Percentiles rank a stretch among this genome's conserved stretches.
phyloP scores from a whole-genome alignment of 2,113 vertebrate genomes.

The Rhea americana region DNA sequence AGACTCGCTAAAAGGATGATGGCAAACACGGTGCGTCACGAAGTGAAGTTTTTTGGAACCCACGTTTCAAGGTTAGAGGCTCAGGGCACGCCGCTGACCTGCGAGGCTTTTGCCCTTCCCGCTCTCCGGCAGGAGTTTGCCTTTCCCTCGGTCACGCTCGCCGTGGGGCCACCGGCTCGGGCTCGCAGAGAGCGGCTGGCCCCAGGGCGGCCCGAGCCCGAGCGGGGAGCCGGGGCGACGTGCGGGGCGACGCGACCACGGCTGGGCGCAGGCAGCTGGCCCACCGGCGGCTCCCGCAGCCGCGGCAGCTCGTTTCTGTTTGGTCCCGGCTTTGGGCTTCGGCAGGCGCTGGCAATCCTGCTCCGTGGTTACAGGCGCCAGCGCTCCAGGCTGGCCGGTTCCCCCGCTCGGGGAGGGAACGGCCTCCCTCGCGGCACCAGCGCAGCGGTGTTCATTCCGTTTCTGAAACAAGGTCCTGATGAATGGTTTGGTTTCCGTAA shows the following conservation, averaged over 20 bases:
- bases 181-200: too few relatives aligned
- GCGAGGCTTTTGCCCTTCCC: background rate
- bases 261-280: rapidly evolving
- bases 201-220: background rate
- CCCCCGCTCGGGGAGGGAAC: rapidly evolving
- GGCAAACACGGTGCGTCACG: background rate
- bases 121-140: background rate
- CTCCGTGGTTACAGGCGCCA: background rate
- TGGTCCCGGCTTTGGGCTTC: background rate
- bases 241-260: too few relatives aligned
- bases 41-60: background rate
- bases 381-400: background rate
- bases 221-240: background rate
- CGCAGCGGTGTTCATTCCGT: background rate
- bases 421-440: too few relatives aligned
- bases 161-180: background rate
- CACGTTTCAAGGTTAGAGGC: background rate
- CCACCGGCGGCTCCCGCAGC: background rate
- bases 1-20: background rate
- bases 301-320: background rate
- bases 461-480: background rate
- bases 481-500: background rate
- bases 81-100: background rate
- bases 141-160: background rate
- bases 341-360: background rate